Percentiles rank a stretch among this genome's conserved stretches.
phyloP scores from a whole-genome alignment of 2,888 invertebrate species.

The Lysandra bellargus region DNA sequence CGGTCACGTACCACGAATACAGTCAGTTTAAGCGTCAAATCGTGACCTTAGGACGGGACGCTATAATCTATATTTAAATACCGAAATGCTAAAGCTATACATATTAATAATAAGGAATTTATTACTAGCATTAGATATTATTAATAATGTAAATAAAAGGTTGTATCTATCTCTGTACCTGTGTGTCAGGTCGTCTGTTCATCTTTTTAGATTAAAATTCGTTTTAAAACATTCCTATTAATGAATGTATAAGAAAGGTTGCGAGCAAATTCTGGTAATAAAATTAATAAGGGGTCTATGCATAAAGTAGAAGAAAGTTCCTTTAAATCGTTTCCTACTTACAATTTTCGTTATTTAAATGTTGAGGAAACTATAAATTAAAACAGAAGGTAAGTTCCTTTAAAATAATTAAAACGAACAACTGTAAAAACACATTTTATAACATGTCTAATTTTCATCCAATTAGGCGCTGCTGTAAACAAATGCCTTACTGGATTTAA shows the following conservation, averaged over 20 bases:
- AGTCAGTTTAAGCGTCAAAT: neutral
- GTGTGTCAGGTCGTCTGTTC: too few relatives aligned
- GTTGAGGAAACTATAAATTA: neutral
- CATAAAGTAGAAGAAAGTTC: neutral
- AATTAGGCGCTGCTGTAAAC: neutral
- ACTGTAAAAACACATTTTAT: too few relatives aligned
- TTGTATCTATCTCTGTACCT: too few relatives aligned
- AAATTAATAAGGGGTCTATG: neutral
- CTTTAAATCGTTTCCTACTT: neutral
- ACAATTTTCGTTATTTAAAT: neutral
- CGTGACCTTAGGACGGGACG: neutral
- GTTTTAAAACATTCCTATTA: too few relatives aligned
- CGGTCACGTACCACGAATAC: conserved; percentile 12
- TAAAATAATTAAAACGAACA: neutral
- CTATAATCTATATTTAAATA: neutral
- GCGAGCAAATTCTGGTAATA: neutral
- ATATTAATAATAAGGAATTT: too few relatives aligned
- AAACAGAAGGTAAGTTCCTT: neutral
- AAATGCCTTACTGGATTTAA: neutral
- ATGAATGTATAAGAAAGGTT: too few relatives aligned
- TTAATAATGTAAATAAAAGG: too few relatives aligned
- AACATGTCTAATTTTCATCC: too few relatives aligned
- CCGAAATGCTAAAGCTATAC: neutral
- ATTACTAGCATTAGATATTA: too few relatives aligned
- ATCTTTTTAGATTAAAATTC: too few relatives aligned